Conservation (phyloP, 2,797 vertebrate genomes). For the Hypotaenidia okinawae region DNA sequence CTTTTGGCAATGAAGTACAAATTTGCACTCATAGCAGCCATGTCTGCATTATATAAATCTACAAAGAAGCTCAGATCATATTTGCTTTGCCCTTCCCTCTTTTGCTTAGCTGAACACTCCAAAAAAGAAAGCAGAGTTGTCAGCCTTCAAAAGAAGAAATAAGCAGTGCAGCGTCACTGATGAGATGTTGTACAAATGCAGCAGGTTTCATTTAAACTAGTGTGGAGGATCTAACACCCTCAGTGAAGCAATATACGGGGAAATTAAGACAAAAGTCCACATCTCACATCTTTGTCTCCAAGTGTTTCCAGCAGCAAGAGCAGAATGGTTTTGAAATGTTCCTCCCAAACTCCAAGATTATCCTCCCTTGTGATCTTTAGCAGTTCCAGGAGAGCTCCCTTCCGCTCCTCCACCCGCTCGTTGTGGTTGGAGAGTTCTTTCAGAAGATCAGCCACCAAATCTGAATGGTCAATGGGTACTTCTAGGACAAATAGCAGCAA, state of each 20-base stretch:
- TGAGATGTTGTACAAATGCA: background rate
- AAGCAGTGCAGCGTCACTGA: background rate
- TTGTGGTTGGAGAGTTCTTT: conserved; percentile 99
- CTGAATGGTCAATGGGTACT: conserved; percentile 90
- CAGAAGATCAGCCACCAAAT: conserved; percentile 95
- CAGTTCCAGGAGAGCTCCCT: conserved; percentile 92
- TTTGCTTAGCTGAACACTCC: background rate
- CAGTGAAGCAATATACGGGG: background rate
- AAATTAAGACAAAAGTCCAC: conserved; percentile 5
- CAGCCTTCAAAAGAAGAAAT: background rate
- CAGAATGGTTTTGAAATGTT: conserved; percentile 98
- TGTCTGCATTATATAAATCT: background rate
- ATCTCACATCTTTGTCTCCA: conserved; percentile 94
- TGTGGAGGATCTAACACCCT: background rate
- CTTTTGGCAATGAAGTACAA: background rate
- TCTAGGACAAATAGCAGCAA: conserved; percentile 55
- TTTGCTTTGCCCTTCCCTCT: background rate
- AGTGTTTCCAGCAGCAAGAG: conserved; percentile 95
- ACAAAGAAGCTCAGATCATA: background rate
- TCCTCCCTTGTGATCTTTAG: conserved; percentile 96
- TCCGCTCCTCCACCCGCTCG: conserved; percentile 93
- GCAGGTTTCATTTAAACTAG: background rate
- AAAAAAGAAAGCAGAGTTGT: background rate
- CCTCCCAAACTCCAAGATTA: conserved; percentile 94
- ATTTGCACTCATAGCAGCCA: background rate